Conservation (phyloP, 2,113 vertebrate genomes). For the Brienomyrus brachyistius region DNA sequence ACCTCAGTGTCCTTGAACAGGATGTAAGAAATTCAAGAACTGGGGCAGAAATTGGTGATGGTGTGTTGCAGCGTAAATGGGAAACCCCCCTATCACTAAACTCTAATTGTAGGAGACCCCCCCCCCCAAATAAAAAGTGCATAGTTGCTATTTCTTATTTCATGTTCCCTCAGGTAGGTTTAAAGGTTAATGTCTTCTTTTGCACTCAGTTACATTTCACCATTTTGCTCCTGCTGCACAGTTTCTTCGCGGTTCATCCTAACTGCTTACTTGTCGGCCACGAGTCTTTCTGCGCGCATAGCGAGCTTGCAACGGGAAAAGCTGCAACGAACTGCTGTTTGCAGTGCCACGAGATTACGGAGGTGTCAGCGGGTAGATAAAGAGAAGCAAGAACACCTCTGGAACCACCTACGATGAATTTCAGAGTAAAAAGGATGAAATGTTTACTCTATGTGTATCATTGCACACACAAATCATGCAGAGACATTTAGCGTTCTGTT, state of each 20-base stretch:
- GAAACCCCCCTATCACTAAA: background rate
- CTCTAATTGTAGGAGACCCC: background rate
- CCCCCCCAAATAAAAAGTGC: background rate
- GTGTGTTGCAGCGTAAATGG: background rate
- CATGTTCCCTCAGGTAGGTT: background rate
- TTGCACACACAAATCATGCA: background rate
- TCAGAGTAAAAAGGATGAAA: background rate
- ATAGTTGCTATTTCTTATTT: background rate
- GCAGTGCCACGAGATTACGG: background rate
- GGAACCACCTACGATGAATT: background rate
- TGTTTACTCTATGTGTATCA: background rate
- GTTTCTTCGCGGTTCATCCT: background rate
- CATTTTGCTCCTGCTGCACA: background rate
- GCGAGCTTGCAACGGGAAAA: background rate
- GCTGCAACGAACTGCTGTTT: background rate
- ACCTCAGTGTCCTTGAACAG: background rate
- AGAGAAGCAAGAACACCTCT: background rate
- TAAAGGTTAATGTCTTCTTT: background rate
- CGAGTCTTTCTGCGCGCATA: background rate
- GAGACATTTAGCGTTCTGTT: background rate
- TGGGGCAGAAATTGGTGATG: background rate
- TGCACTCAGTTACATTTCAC: background rate
- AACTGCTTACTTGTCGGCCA: background rate
- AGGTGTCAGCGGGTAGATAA: background rate
- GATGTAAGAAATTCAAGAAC: background rate